phyloP scores from a whole-genome alignment of 2,888 invertebrate genomes.

The Malthinus flaveolus region DNA sequence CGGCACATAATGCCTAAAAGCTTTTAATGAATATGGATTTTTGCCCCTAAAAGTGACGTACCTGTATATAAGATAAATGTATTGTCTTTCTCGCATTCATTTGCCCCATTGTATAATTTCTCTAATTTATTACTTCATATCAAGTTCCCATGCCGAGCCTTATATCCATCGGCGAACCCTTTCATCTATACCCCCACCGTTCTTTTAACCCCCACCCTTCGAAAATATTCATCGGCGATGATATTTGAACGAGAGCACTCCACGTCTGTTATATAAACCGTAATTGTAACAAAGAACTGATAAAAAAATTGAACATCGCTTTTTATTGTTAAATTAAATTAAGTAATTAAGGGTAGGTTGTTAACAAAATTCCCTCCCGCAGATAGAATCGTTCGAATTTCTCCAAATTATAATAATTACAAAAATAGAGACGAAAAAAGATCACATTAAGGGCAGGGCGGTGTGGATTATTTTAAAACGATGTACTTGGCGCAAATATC shows the following conservation, averaged over 20 bases:
- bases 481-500: constrained; percentile 37
- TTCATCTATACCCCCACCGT: constrained; percentile 32
- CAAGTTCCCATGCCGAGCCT: constrained; percentile 38
- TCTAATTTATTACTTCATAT: constrained; percentile 46
- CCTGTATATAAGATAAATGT: constrained; percentile 39
- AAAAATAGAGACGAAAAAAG: too few species aligned
- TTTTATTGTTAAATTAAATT: background rate
- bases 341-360: too few species aligned
- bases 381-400: too few species aligned
- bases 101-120: constrained; percentile 43
- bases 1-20: constrained; percentile 28
- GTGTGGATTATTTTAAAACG: constrained; percentile 36
- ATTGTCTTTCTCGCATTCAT: constrained; percentile 44
- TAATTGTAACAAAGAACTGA: background rate
- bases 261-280: constrained; percentile 20
- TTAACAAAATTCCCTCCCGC: too few species aligned
- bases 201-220: constrained; percentile 24
- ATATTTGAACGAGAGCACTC: constrained; percentile 26
- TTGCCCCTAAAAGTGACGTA: constrained; percentile 29
- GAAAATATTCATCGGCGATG: constrained; percentile 20
- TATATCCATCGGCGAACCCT: constrained; percentile 40
- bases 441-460: too few species aligned
- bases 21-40: constrained; percentile 35
- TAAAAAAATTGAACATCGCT: background rate
- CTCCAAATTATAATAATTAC: too few species aligned